Evolutionary conservation across 2,797 vertebrate species (phyloP).

Genomic region (Siniperca undulata): DNA sequence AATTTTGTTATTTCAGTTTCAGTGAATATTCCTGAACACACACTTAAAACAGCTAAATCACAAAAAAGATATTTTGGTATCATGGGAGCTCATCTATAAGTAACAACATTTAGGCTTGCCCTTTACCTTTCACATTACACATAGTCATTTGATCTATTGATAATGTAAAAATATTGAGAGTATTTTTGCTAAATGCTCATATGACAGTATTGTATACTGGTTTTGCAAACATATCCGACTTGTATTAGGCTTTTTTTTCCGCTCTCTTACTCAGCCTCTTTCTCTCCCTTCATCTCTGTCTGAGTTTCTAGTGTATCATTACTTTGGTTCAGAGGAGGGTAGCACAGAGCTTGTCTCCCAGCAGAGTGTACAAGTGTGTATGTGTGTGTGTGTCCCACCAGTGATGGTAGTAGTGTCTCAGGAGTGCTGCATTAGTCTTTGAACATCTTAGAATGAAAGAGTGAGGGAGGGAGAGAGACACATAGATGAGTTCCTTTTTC

Average conservation of each 20-base stretch:
- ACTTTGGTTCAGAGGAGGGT: conserved; percentile 65
- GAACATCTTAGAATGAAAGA: conserved; percentile 70
- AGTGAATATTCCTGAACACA: no score
- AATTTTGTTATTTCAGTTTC: no score
- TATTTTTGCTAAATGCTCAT: not conserved
- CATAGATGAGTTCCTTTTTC: conserved; percentile 42
- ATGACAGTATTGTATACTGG: not conserved
- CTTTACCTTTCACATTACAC: no score
- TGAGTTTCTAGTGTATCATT: conserved; percentile 61
- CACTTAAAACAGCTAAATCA: no score
- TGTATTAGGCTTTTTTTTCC: not conserved
- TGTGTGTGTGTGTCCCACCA: conserved; percentile 47
- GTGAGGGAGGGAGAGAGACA: conserved; percentile 33
- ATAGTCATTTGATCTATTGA: not conserved
- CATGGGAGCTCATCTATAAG: no score
- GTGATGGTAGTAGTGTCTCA: conserved; percentile 65
- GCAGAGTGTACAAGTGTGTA: conserved; percentile 34
- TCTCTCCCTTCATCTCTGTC: conserved; percentile 51
- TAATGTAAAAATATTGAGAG: not conserved
- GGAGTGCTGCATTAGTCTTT: conserved; percentile 71
- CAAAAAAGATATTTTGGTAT: no score
- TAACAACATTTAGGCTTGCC: no score
- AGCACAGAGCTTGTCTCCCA: conserved; percentile 60
- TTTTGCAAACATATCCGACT: conserved; percentile 15
- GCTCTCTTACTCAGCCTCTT: conserved; percentile 47